These are phyloP conservation scores for Apodemus speciosus DNA, from an alignment of 2,113 vertebrate genomes.

Conservation along the genomic window DNA sequence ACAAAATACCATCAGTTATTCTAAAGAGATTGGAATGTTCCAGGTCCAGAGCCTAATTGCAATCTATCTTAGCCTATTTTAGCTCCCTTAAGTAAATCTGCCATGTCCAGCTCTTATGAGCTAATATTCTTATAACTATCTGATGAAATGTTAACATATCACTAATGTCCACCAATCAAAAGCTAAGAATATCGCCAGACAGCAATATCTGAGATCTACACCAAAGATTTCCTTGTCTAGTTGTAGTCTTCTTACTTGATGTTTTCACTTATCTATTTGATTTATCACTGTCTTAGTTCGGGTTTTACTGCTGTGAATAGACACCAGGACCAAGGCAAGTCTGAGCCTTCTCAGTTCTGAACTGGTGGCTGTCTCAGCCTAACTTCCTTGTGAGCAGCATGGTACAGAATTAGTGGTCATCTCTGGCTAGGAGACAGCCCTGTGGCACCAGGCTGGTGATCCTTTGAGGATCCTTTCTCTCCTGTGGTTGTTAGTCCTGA, in stretches of 20 bases:
- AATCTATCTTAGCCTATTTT: background rate
- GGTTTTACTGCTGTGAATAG: too few relatives aligned
- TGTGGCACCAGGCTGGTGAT: background rate
- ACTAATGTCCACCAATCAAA: background rate
- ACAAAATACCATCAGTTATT: background rate
- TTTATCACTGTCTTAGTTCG: background rate
- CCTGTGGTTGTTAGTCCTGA: conserved; percentile 91
- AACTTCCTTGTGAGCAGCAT: background rate
- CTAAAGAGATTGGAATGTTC: background rate
- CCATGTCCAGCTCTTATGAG: background rate
- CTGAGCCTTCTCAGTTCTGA: background rate
- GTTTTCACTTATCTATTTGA: background rate
- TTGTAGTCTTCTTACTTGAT: background rate
- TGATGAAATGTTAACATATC: background rate
- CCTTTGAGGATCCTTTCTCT: conserved; percentile 85
- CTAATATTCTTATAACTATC: background rate
- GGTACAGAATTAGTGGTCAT: background rate
- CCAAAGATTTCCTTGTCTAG: background rate
- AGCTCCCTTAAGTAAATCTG: background rate
- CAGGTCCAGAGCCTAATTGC: background rate
- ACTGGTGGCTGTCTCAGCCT: background rate
- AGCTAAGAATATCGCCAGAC: background rate
- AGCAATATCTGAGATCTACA: background rate
- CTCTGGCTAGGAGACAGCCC: background rate
- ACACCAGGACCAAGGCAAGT: too few relatives aligned